Percentiles rank a stretch among this genome's conserved stretches.
Evolutionary conservation across 2,113 vertebrate genomes (phyloP).

Genomic region (Lophotis ruficrista): DNA sequence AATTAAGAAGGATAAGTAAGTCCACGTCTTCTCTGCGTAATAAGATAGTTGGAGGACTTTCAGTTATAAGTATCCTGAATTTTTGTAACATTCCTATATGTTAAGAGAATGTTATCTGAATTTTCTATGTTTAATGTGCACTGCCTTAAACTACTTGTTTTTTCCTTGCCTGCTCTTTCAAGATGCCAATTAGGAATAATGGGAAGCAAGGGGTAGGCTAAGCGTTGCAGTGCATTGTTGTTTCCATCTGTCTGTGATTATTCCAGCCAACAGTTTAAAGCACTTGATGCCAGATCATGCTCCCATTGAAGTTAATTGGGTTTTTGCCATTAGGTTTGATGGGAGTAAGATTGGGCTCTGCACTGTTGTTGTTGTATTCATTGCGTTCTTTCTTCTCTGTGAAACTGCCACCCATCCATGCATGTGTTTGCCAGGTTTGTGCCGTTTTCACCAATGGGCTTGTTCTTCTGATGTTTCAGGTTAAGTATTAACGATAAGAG

Average conservation of each 20-base stretch:
- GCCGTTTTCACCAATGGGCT: slow-evolving; percentile 66
- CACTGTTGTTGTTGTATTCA: slow-evolving; percentile 66
- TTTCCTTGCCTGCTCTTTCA: slow-evolving; percentile 82
- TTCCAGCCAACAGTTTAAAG: slow-evolving; percentile 75
- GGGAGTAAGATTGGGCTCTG: slow-evolving; percentile 57
- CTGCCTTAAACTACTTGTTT: slow-evolving; percentile 78
- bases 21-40: slow-evolving; percentile 1
- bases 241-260: slow-evolving; percentile 79
- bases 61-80: slow-evolving; percentile 4
- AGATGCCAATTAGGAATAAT: slow-evolving; percentile 86
- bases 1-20: slow-evolving; percentile 37
- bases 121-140: slow-evolving; percentile 77
- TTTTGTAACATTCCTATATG: slow-evolving; percentile 51
- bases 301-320: slow-evolving; percentile 65
- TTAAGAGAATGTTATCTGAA: slow-evolving; percentile 68
- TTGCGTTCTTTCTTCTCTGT: slow-evolving; percentile 67
- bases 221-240: slow-evolving; percentile 76
- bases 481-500: slow-evolving; percentile 47
- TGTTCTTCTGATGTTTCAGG: slow-evolving; percentile 72
- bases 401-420: slow-evolving; percentile 72
- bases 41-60: slow-evolving; percentile 56
- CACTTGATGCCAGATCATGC: slow-evolving; percentile 43
- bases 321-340: slow-evolving; percentile 54
- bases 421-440: slow-evolving; percentile 80
- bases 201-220: slow-evolving; percentile 87